Evolutionary conservation across 1,140 invertebrate genomes (phyloP), one percentile per base, ranked within the genome.

Genomic region (Dolichoris vasculosae): DNA sequence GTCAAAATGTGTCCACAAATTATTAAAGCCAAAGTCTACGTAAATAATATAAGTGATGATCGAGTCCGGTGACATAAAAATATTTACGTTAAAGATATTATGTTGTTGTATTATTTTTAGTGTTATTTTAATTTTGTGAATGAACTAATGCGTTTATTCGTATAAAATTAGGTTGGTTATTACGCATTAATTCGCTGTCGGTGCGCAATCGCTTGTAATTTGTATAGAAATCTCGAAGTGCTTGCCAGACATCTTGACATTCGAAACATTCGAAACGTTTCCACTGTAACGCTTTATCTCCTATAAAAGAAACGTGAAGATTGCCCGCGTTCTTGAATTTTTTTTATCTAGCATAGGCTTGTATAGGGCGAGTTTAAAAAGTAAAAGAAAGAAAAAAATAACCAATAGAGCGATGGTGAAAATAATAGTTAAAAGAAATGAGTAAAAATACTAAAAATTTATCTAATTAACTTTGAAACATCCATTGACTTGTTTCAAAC

Each of bases 291-390:
- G 15, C 23, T 84, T 81, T 67, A n/a, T 76, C 8, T 64, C 64
- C 79, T 81, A 89, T 90, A 89, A 90, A 91, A n/a, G n/a, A n/a
- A 91, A 89, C 79, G 89, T 90, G 90, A 91, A 91, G 90, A 91
- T 93, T 89, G 88, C 86, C 46, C 77, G 86, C 85, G 85, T 88
- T 83, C 75, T 81, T 85, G 30, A 79, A 79, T 84, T 86, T 76
- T 86, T 86, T 87, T 85, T 67, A 79, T 82, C 20, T 79, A 77
- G 64, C 46, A 63, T 84, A 86, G 73, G 88, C 86, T 89, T 88
- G 87, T 88, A 88, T 81, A 88, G 15, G 87, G n/a, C 59, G 40
- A 63, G 38, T 26, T 76, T 75, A 43, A 38, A 63, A 76, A 35
- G 23, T 64, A 35, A 76, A 73, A 69, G 26, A 76, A 80, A 30